These are phyloP conservation scores for Laothoe populi DNA, from an alignment of 2,888 invertebrate species.

Conservation along the genomic window DNA sequence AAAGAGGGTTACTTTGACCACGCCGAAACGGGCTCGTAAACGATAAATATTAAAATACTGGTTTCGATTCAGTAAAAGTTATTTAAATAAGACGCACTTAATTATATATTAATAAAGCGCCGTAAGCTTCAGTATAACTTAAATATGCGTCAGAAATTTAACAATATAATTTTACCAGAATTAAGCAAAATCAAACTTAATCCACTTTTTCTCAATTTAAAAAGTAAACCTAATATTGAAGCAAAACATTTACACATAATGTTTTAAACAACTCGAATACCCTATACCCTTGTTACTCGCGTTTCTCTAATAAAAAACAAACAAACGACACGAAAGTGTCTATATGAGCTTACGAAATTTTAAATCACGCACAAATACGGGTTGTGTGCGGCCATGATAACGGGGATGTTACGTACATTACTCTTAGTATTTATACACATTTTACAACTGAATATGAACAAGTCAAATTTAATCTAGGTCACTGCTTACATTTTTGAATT, in stretches of 20 bases:
- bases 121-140: conserved; percentile 1
- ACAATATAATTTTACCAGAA: neutral
- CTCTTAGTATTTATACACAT: neutral
- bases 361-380: neutral
- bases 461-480: neutral
- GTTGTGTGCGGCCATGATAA: neutral
- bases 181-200: neutral
- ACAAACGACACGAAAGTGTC: conserved; percentile 21
- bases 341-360: conserved; percentile 18
- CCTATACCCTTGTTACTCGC: conserved; percentile 18
- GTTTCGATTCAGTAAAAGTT: conserved; percentile 1
- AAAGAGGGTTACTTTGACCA: conserved; percentile 24
- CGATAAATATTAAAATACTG: conserved; percentile 18
- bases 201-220: neutral
- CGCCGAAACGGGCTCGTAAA: neutral
- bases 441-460: neutral
- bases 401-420: neutral
- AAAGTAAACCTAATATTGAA: conserved; percentile 5
- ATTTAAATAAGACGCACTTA: conserved; percentile 1
- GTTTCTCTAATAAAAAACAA: conserved; percentile 21
- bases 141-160: neutral
- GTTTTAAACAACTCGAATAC: conserved; percentile 9
- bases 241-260: conserved; percentile 4
- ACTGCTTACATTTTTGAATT: neutral
- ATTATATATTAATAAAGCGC: conserved; percentile 11